These are phyloP conservation scores for Antedon mediterranea DNA, from an alignment of 53 echinoderm and acorn worm genomes.

Conservation along the genomic window DNA sequence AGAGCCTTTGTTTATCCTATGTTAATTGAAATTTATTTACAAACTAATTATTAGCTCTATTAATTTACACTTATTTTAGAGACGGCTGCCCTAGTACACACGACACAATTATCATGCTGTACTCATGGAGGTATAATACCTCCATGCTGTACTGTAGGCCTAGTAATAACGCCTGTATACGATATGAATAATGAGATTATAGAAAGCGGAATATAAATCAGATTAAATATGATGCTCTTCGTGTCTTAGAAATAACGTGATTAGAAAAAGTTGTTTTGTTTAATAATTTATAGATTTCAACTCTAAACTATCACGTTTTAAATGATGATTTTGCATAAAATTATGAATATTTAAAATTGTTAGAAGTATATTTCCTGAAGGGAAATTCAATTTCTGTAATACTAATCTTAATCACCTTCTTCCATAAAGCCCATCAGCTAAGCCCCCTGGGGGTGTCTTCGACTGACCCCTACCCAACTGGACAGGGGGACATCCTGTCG, in stretches of 20 bases:
- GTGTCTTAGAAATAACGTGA: not conserved
- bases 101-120: too few relatives aligned
- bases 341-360: not conserved
- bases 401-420: not conserved
- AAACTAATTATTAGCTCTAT: too few relatives aligned
- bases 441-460: not conserved
- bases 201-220: too few relatives aligned
- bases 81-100: too few relatives aligned
- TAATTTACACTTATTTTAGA: too few relatives aligned
- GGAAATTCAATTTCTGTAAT: not conserved
- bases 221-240: too few relatives aligned
- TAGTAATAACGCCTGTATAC: too few relatives aligned
- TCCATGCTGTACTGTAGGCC: too few relatives aligned
- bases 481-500: not conserved
- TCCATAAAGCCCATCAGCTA: not conserved
- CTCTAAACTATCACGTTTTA: not conserved
- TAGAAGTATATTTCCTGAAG: not conserved
- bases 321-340: not conserved
- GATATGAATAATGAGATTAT: too few relatives aligned
- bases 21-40: too few relatives aligned
- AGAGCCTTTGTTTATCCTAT: too few relatives aligned
- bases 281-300: not conserved
- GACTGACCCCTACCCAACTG: not conserved
- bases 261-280: not conserved
- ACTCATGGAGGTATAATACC: too few relatives aligned